Base-by-base conservation (phyloP, 1,140 invertebrate genomes). In the Drosophila takahashii region DNA sequence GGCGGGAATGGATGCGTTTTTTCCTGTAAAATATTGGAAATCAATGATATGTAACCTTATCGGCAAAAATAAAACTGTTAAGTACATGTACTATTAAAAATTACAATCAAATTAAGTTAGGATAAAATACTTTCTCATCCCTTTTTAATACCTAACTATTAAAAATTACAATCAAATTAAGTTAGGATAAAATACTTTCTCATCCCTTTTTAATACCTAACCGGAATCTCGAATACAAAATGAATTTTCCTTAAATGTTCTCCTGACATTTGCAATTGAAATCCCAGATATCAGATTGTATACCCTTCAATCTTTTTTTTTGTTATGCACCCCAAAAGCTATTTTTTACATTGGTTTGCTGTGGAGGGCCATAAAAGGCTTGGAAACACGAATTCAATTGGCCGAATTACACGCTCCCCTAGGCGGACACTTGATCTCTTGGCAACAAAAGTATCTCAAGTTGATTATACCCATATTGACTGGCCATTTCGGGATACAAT, bases 341-440 rank as follows among this genome's bases (percentile, higher is more conserved):
- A 53, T 62, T 53, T 37, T 22, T 5, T 56, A 32, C 16, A 29
- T 13, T 22, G 26, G 37, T 36, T 39, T 34, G 32, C 32, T 36
- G 15, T 36, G 15, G 27, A 64, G 9, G 16, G 64, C 26, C 51
- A 70, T 70, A 70, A 70, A 70, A 70, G 54, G 72, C 36, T 34
- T 50, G 36, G 45, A 50, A 64, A 58, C 52, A 67, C 59, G 53
- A 79, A 86, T 76, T 86, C 83, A 87, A 86, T 87, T 86, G 84
- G 59, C 79, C 37, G 75, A 81, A 71, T 71, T 62, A 70, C 29
- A 37, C 34, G 48, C 50, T 32, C 27, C 48, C 48, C 13, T 34
- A 39, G 48, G 52, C 47, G 42, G 66, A 39, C 39, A 70, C 42
- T 57, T 70, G 66, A 70, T 70, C 64, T 70, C 26, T 37, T 41